Base-by-base conservation (phyloP, 2,113 vertebrate genomes). In the Gobio gobio region DNA sequence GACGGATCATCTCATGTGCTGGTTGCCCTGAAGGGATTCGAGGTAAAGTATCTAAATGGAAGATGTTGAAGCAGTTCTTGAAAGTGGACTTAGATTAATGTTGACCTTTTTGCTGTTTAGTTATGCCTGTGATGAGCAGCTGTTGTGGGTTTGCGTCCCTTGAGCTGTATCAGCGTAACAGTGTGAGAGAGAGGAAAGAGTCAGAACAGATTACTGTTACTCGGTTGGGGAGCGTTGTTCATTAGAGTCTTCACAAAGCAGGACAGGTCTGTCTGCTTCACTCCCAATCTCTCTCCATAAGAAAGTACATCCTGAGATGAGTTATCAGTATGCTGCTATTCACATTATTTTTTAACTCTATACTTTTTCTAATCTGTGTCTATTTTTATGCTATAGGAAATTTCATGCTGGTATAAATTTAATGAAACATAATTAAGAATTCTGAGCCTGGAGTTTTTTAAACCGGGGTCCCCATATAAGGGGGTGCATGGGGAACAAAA, bases 191-290 rank as follows among this genome's bases (percentile, higher is more conserved):
- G 76, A 75, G 84, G 47, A 54, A 77, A 56, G 10, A 80, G 84
- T 80, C 83, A 84, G 24, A 54, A 76, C 33, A 64, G 84, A 84
- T 88, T 88, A 88, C 47, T 77, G 74, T 86, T 49, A 86, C 40
- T 84, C 81, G 33, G 81, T 80, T 81, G 78, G 80, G 51, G 40
- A 72, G 49, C 51, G 7, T 22, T 86, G 61, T 88, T 86, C 83
- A 84, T 88, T 58, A 88, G 49, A 58, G 45, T 87, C 75, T 75
- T 77, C 16, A 20, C 73, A 84, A 79, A 59, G 33, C 82, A 85
- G 51, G 51, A 77, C n/a, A 22, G 61, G 40, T 72, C 63, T 78
- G 83, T 83, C 58, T 61, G 12, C 83, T 33, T 74, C 8, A 56
- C 80, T 80, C 49, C 40, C 59, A 24, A 13, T 78, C 64, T 82